phyloP scores from a whole-genome alignment of 2,113 vertebrate genomes.

The Tragelaphus strepsiceros region DNA sequence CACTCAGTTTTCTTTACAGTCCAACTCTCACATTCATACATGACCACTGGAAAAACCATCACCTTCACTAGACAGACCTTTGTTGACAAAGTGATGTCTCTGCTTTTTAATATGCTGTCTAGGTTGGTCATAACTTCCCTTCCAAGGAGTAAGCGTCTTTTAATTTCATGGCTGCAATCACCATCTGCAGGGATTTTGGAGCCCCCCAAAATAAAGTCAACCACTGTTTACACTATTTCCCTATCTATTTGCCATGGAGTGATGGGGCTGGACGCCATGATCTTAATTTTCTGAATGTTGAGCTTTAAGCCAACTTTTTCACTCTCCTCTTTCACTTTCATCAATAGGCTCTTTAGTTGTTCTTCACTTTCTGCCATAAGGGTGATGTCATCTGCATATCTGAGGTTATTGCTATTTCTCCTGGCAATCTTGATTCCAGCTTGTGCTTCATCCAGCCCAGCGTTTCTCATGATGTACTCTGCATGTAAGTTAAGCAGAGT shows the following conservation, averaged over 20 bases:
- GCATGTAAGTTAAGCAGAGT: no score
- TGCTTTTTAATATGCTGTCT: neutral
- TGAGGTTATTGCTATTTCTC: no score
- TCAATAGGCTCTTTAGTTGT: no score
- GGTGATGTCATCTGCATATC: no score
- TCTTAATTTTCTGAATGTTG: neutral
- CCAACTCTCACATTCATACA: neutral
- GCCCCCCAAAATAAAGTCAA: neutral
- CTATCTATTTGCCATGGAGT: neutral
- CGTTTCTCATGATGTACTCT: no score
- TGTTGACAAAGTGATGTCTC: neutral
- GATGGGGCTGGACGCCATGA: neutral
- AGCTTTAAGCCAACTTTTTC: neutral
- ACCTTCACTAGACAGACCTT: neutral
- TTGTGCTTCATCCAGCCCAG: no score
- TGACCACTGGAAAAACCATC: neutral
- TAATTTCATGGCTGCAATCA: neutral
- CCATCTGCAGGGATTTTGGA: neutral
- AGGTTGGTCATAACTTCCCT: neutral
- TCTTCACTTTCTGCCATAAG: no score
- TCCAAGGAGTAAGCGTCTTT: neutral
- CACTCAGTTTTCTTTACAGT: rapidly evolving
- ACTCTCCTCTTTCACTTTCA: no score
- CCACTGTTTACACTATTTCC: neutral
- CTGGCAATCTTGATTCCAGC: no score